A percentile compares a stretch with the other conserved stretches of the same genome.
Evolutionary conservation across 2,113 vertebrate species (phyloP).

Genomic region (Kryptolebias marmoratus): DNA sequence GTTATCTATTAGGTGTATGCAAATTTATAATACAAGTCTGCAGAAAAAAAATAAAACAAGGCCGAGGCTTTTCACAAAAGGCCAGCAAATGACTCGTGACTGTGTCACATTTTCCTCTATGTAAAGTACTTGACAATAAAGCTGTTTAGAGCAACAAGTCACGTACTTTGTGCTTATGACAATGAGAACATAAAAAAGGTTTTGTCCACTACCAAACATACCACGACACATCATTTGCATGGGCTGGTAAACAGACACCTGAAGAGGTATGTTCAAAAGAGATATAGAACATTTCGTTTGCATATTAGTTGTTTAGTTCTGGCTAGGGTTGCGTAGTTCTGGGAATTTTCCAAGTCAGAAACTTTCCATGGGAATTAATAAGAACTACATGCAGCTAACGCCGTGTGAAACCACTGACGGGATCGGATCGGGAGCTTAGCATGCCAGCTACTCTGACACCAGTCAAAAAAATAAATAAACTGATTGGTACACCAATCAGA

Average conservation of each 20-base stretch:
- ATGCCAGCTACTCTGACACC: too few species aligned
- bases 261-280: not conserved
- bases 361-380: too few species aligned
- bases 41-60: slow-evolving; percentile 6
- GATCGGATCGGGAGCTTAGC: too few species aligned
- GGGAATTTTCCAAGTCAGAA: too few species aligned
- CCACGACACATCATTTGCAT: not conserved
- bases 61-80: slow-evolving; percentile 32
- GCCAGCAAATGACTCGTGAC: slow-evolving; percentile 42
- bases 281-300: not conserved
- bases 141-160: slow-evolving; percentile 7
- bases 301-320: not conserved
- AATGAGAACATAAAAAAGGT: not conserved
- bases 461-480: too few species aligned
- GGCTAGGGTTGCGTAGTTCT: not conserved
- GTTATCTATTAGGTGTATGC: slow-evolving; percentile 57
- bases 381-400: too few species aligned
- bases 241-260: slow-evolving; percentile 23
- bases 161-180: not conserved
- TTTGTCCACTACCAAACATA: not conserved
- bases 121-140: slow-evolving; percentile 33
- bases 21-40: slow-evolving; percentile 53
- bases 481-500: too few species aligned
- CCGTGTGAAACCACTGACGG: too few species aligned
- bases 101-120: slow-evolving; percentile 32